Evolutionary conservation across 2,888 invertebrate species (phyloP).

Genomic region (Sarcophaga variegata): DNA sequence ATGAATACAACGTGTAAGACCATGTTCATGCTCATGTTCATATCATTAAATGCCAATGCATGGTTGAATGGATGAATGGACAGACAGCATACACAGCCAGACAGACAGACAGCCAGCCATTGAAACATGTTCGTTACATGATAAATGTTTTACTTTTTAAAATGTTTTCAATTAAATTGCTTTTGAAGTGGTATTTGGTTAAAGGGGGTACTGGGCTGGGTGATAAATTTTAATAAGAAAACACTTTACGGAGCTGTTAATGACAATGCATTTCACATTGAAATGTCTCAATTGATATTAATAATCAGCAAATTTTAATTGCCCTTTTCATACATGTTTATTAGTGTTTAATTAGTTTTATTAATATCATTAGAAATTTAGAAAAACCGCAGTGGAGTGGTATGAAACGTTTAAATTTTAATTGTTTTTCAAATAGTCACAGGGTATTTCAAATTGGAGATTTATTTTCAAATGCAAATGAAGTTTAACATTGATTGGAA

Average conservation of each 20-base stretch:
- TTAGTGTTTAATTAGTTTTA: neutral
- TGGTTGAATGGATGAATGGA: too few relatives aligned
- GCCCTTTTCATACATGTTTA: neutral
- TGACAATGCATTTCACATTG: neutral
- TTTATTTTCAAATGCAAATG: too few relatives aligned
- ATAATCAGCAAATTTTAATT: neutral
- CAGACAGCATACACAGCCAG: neutral
- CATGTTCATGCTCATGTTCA: constrained; percentile 27
- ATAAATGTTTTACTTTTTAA: constrained; percentile 35
- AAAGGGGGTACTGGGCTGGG: neutral
- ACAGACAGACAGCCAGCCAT: neutral
- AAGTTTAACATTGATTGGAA: too few relatives aligned
- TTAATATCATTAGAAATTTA: neutral
- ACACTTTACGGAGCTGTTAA: neutral
- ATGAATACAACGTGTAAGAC: constrained; percentile 4
- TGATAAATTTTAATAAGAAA: constrained; percentile 13
- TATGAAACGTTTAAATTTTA: too few relatives aligned
- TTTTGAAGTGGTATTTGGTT: neutral
- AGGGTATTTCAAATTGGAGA: too few relatives aligned
- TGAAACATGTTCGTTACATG: neutral
- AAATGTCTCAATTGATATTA: constrained; percentile 4
- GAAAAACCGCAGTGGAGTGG: neutral
- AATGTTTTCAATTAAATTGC: constrained; percentile 24
- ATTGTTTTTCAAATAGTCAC: too few relatives aligned
- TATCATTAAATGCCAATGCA: neutral